Evolutionary conservation across 2,113 vertebrate genomes (phyloP).

Genomic region (Tringa solitaria): DNA sequence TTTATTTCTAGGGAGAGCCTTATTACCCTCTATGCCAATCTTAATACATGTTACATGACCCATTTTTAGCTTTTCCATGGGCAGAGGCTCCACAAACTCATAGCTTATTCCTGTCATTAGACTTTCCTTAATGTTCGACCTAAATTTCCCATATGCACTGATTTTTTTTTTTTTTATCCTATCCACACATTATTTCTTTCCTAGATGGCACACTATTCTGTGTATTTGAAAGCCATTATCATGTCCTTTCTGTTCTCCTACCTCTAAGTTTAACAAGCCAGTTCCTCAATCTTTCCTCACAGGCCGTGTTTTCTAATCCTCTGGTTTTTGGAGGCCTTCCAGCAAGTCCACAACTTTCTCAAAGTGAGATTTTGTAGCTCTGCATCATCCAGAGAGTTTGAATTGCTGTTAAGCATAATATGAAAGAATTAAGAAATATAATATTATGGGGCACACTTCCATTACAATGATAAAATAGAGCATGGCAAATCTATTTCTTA

Average conservation of each 20-base stretch:
- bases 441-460: neutral
- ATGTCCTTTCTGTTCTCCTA: neutral
- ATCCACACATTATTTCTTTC: neutral
- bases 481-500: conserved; percentile 21
- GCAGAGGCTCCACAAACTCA: neutral
- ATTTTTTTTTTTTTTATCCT: neutral
- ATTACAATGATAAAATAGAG: conserved; percentile 9
- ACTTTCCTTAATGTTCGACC: neutral
- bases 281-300: neutral
- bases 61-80: neutral
- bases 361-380: neutral
- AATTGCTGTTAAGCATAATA: neutral
- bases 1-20: neutral
- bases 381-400: neutral
- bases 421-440: neutral
- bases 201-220: neutral
- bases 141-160: neutral
- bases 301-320: neutral
- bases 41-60: neutral
- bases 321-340: neutral
- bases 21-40: neutral
- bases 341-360: neutral
- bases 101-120: neutral
- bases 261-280: neutral
- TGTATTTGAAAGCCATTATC: neutral